These are phyloP conservation scores for Naja naja DNA, from an alignment of 2,113 vertebrate species.

Conservation along the genomic window DNA sequence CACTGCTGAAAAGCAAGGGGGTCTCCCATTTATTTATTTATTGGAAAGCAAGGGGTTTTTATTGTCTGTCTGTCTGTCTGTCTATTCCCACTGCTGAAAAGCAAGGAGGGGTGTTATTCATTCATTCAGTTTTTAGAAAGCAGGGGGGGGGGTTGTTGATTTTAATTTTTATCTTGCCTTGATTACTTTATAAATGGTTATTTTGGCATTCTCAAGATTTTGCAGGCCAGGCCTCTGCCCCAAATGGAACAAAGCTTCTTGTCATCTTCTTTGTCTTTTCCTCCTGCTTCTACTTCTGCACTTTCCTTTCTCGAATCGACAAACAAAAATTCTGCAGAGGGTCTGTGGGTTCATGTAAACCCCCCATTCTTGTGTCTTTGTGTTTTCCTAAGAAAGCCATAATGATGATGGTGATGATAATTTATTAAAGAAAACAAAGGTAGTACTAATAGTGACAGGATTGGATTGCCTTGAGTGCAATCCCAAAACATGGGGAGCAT, in stretches of 20 bases:
- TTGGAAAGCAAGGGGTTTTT: no score
- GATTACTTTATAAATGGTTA: neutral
- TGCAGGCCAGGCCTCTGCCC: neutral
- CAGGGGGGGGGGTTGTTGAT: neutral
- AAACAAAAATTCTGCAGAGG: neutral
- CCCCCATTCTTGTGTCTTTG: neutral
- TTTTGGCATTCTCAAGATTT: neutral
- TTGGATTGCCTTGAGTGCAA: neutral
- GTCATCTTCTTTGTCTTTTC: neutral
- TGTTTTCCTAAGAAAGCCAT: no score
- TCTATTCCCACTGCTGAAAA: neutral
- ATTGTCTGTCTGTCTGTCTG: no score
- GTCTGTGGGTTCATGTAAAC: neutral
- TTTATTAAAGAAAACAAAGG: neutral
- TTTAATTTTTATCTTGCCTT: neutral
- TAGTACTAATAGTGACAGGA: neutral
- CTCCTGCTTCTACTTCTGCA: neutral
- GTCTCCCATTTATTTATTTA: no score
- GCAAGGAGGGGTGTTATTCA: no score
- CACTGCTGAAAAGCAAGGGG: no score
- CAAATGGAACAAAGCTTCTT: neutral
- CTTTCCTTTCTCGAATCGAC: neutral
- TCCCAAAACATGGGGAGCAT: neutral
- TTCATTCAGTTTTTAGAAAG: neutral
- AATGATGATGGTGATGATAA: neutral